A percentile compares a stretch with the other conserved stretches of the same genome.
Conservation (phyloP, 2,888 invertebrate genomes). For the Neoscelio sp. region DNA sequence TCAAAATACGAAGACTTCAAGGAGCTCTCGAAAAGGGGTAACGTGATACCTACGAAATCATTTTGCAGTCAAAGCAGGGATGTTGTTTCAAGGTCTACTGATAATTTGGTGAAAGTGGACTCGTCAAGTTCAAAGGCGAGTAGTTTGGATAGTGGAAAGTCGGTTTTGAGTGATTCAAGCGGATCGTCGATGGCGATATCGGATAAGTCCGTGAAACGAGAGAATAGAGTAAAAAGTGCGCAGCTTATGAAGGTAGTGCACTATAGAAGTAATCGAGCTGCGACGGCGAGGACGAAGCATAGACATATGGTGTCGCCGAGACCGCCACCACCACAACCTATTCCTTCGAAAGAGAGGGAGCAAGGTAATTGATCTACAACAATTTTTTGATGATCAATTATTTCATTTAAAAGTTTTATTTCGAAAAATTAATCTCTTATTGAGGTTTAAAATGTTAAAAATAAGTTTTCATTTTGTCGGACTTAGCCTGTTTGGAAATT, state of each 20-base stretch:
- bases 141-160: conserved; percentile 79
- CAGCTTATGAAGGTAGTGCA: conserved; percentile 83
- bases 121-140: conserved; percentile 75
- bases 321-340: conserved; percentile 83
- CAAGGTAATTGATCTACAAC: conserved; percentile 84
- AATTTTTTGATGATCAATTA: neutral
- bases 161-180: conserved; percentile 77
- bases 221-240: conserved; percentile 76
- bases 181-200: conserved; percentile 72
- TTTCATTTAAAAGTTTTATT: neutral
- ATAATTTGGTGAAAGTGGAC: conserved; percentile 66
- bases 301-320: conserved; percentile 84
- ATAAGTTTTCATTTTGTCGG: too few species aligned
- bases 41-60: conserved; percentile 2
- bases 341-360: conserved; percentile 87
- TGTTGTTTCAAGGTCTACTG: conserved; percentile 35
- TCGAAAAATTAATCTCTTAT: too few species aligned
- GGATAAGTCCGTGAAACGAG: conserved; percentile 70
- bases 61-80: conserved; percentile 16
- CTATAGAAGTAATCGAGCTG: conserved; percentile 85
- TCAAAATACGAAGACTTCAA: conserved; percentile 30
- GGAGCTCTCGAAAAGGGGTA: conserved; percentile 18
- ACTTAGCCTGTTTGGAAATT: too few species aligned
- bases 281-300: conserved; percentile 87
- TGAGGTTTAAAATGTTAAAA: too few species aligned